Evolutionary conservation across 2,797 vertebrate species (phyloP), one percentile per base, ranked within the genome.

Genomic region (Trachurus trachurus): DNA sequence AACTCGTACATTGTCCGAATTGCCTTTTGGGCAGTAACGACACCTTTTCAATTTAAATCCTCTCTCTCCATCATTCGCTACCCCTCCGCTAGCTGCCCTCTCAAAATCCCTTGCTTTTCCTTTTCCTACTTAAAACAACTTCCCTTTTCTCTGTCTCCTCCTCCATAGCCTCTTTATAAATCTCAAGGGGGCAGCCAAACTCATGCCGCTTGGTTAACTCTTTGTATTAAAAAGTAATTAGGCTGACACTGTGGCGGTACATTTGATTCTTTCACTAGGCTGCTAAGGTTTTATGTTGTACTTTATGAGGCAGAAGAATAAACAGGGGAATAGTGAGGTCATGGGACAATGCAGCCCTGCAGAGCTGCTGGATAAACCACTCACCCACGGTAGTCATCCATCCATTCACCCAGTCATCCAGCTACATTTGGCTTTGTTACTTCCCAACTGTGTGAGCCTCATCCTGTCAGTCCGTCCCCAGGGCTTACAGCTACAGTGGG

Each of bases 271-370:
- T 63, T 80, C 78, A 40, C 47, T 22, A 19, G 63, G 83, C 70
- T 76, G 73, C 66, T 57, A 72, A 73, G 75, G 60, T 83, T 89
- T 91, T 84, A 85, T 87, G 74, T 84, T 66, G 66, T 66, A 68
- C 84, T 91, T 91, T 88, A 92, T 82, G 86, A 90, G 88, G 83
- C 80, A 74, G 78, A 85, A 64, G 74, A 71, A 87, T 86, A 93
- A 91, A 91, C 81, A 89, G 85, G 74, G 74, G 72, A 78, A 74
- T n/a, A 64, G 81, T 80, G 71, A 86, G 78, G 84, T 87, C 72
- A 83, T 56, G 72, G 61, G 80, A 92, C 81, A 76, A 78, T 73
- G 66, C 67, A 70, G 72, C 78, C 79, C 70, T 31, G 57, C 53
- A 76, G 82, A 83, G 80, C 67, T 69, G 68, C 80, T 66, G 74